Percentiles rank a stretch among this genome's conserved stretches.
phyloP scores from a whole-genome alignment of 1,140 invertebrate genomes.

The Drosophila seguyi region DNA sequence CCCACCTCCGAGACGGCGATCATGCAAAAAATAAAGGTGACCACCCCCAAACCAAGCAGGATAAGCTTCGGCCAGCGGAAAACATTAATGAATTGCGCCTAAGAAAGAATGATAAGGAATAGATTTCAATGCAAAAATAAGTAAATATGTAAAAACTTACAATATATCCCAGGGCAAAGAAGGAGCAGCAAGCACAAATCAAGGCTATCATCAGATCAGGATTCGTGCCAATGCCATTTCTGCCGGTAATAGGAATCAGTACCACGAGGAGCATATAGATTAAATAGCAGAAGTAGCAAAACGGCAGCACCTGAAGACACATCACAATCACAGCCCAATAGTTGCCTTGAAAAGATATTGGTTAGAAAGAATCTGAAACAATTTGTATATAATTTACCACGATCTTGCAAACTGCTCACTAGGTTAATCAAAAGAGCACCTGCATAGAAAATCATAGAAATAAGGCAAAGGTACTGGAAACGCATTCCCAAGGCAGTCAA shows the following conservation, averaged over 20 bases:
- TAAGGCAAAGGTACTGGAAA: conserved; percentile 57
- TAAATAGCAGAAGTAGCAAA: conserved; percentile 87
- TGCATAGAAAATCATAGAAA: conserved; percentile 71
- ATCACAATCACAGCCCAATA: conserved; percentile 87
- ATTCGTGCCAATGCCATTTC: conserved; percentile 87
- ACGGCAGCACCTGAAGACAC: conserved; percentile 73
- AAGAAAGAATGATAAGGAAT: neutral
- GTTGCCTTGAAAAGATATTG: neutral
- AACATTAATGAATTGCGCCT: conserved; percentile 71
- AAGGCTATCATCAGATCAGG: conserved; percentile 87
- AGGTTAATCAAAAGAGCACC: conserved; percentile 62
- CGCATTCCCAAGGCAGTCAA: conserved; percentile 49
- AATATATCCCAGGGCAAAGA: conserved; percentile 68
- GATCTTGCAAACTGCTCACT: conserved; percentile 57
- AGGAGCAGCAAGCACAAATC: conserved; percentile 84
- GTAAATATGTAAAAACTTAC: conserved; percentile 37
- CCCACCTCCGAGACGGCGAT: conserved; percentile 89
- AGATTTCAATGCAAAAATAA: accelerated
- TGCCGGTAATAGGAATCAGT: conserved; percentile 89
- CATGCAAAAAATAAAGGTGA: conserved; percentile 85
- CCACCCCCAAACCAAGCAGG: conserved; percentile 37
- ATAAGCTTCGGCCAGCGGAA: conserved; percentile 68
- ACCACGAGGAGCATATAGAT: conserved; percentile 89
- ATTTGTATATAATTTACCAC: conserved; percentile 51
- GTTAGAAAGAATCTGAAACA: no score